Percentiles rank a stretch among this genome's conserved stretches.
phyloP scores from a whole-genome alignment of 1,140 invertebrate species.

The Daktulosphaira vitifoliae region DNA sequence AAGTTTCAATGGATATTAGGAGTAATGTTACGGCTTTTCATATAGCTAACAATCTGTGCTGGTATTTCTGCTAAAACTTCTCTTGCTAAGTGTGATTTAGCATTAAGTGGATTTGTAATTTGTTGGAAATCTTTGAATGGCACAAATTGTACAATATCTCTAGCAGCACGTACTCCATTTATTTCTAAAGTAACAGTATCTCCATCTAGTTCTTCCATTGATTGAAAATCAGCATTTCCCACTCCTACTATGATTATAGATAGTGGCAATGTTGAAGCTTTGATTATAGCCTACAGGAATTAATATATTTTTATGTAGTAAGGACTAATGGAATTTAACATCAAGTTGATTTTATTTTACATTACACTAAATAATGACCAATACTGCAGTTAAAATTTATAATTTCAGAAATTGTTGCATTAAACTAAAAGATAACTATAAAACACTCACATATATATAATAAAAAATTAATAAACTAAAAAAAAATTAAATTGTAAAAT shows the following conservation, averaged over 20 bases:
- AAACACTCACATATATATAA: no score
- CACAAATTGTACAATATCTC: slow-evolving; percentile 57
- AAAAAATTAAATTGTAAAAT: no score
- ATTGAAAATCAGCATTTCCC: slow-evolving; percentile 52
- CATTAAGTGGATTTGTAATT: slow-evolving; percentile 38
- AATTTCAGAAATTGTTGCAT: no score
- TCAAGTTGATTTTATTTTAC: no score
- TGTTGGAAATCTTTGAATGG: slow-evolving; percentile 47
- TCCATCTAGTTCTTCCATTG: slow-evolving; percentile 53
- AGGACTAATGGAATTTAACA: no score
- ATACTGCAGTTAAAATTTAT: no score
- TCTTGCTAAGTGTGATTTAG: slow-evolving; percentile 46
- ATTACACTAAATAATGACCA: no score
- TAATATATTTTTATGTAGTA: not conserved
- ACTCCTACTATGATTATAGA: slow-evolving; percentile 57
- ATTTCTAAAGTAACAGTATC: slow-evolving; percentile 48
- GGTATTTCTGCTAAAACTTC: slow-evolving; percentile 57
- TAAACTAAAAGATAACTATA: no score
- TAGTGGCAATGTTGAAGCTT: slow-evolving; percentile 50
- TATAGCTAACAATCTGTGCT: slow-evolving; percentile 51
- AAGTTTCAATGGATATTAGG: slow-evolving; percentile 39
- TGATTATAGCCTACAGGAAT: slow-evolving; percentile 44
- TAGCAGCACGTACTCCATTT: slow-evolving; percentile 45
- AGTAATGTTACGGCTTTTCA: slow-evolving; percentile 48
- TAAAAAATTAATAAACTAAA: no score